phyloP scores from a whole-genome alignment of 37 sponge, comb jelly and placozoan genomes.

The Eunapius fragilis region DNA sequence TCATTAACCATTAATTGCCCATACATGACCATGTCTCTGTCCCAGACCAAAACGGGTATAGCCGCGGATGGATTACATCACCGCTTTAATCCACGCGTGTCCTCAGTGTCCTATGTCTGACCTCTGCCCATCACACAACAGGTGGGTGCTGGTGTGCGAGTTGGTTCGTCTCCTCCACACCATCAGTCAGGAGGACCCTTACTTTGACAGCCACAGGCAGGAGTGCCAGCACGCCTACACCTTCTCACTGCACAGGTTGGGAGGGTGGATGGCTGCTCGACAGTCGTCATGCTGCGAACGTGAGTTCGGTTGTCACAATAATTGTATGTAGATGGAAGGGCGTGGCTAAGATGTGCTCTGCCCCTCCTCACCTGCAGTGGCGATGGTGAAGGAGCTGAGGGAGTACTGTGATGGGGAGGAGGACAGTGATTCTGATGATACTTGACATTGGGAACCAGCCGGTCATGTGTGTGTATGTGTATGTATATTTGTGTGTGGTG shows the following conservation, averaged over 20 bases:
- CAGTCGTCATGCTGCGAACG: not conserved
- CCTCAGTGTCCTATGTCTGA: not conserved
- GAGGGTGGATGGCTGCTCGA: not conserved
- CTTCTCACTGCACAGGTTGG: conserved; percentile 19
- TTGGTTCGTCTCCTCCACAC: conserved; percentile 19
- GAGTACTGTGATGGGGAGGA: conserved; percentile 42
- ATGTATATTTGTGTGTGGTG: no score
- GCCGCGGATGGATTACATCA: no score
- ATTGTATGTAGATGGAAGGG: no score
- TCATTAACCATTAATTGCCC: no score
- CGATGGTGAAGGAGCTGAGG: conserved; percentile 42
- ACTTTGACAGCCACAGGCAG: conserved; percentile 51
- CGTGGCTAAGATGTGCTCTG: not conserved
- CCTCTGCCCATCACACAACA: not conserved
- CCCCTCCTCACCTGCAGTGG: conserved; percentile 11
- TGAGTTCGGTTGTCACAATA: not conserved
- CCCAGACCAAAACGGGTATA: no score
- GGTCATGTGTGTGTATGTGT: no score
- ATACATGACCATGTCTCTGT: no score
- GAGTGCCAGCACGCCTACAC: conserved; percentile 31
- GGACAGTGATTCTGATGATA: not conserved
- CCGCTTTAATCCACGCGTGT: not conserved
- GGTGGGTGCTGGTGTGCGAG: conserved; percentile 13
- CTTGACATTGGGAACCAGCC: no score
- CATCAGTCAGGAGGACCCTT: conserved; percentile 38